Percentiles rank a stretch among this genome's conserved stretches.
Conservation (phyloP, 1,140 invertebrate genomes). For the Cherax destructor region DNA sequence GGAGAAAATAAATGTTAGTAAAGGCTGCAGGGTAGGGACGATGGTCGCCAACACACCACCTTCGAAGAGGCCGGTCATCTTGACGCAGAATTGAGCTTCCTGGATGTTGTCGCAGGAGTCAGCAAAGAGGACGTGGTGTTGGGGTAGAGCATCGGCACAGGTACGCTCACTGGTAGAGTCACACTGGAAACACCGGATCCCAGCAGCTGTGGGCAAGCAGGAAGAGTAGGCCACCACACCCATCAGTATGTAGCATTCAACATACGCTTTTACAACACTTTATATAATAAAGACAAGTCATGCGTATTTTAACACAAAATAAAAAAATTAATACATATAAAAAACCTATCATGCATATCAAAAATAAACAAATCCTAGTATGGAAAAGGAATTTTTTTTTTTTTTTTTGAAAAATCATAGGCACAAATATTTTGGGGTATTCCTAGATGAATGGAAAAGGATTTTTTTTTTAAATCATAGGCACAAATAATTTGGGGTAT, state of each 20-base stretch:
- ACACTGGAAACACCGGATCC: conserved; percentile 58
- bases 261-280: neutral
- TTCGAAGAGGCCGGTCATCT: conserved; percentile 95
- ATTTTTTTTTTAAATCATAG: too few species aligned
- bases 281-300: neutral
- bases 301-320: neutral
- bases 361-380: too few species aligned
- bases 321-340: neutral
- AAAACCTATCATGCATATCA: neutral
- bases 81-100: conserved; percentile 92
- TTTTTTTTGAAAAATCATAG: too few species aligned
- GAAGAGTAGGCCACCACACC: neutral
- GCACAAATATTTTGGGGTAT: too few species aligned
- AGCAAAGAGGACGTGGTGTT: conserved; percentile 54
- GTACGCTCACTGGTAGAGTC: conserved; percentile 63
- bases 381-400: too few species aligned
- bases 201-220: conserved; percentile 20
- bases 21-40: neutral
- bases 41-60: conserved; percentile 79
- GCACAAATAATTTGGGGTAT: too few species aligned
- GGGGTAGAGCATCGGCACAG: conserved; percentile 61
- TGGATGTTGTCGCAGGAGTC: conserved; percentile 80
- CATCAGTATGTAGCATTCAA: neutral
- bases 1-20: neutral
- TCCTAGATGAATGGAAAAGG: too few species aligned